These are phyloP conservation scores for Parasteatoda tepidariorum DNA, from an alignment of 1,140 invertebrate species.

Conservation along the genomic window DNA sequence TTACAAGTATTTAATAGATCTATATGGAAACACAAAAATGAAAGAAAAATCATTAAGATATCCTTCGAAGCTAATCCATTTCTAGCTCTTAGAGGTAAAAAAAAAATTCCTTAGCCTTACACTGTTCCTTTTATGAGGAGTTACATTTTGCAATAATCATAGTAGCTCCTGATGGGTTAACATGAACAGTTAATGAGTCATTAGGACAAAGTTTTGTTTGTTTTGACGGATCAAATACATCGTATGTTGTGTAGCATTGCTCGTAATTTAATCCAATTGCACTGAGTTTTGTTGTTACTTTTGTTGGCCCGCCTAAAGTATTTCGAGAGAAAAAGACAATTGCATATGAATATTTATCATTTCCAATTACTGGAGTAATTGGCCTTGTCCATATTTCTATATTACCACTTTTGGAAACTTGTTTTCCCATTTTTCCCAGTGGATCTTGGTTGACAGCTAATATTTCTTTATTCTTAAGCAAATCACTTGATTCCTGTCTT, in stretches of 20 bases:
- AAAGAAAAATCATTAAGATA: too few species aligned
- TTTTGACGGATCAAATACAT: conserved; percentile 87
- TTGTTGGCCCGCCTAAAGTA: conserved; percentile 88
- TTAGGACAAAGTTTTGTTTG: conserved; percentile 81
- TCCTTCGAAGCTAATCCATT: too few species aligned
- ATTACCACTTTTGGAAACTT: conserved; percentile 79
- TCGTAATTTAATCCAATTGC: conserved; percentile 83
- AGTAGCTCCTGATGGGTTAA: conserved; percentile 85
- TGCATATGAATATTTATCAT: conserved; percentile 85
- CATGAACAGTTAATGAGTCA: conserved; percentile 92
- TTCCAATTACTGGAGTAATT: conserved; percentile 80
- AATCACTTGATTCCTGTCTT: conserved; percentile 20
- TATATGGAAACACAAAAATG: too few species aligned
- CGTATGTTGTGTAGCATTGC: conserved; percentile 86
- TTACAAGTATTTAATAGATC: too few species aligned
- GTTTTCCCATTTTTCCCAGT: conserved; percentile 61
- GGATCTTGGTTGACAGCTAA: conserved; percentile 62
- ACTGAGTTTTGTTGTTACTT: conserved; percentile 83
- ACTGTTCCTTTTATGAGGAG: too few species aligned
- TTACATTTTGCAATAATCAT: conserved; percentile 61
- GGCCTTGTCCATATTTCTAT: conserved; percentile 93
- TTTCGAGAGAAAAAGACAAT: conserved; percentile 87
- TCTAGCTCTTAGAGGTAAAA: too few species aligned
- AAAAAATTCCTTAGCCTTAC: too few species aligned
- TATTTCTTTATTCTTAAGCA: conserved; percentile 59